These are phyloP conservation scores for Drosophila percnosoma DNA, from an alignment of 2,888 invertebrate genomes.

Conservation along the genomic window DNA sequence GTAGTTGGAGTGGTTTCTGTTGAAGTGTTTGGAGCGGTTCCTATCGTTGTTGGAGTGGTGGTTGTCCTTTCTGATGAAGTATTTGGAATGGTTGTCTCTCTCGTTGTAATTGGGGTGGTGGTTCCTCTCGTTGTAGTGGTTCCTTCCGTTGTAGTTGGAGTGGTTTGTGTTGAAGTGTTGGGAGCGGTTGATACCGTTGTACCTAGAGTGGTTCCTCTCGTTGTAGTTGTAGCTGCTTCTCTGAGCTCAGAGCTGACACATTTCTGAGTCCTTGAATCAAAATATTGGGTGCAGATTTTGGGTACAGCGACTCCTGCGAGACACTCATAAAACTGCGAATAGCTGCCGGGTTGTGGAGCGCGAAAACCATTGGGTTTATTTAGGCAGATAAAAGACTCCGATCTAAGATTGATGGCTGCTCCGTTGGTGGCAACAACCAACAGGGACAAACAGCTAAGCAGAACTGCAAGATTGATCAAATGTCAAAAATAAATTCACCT, in stretches of 20 bases:
- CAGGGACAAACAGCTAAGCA: slow-evolving; percentile 17
- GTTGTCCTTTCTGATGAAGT: too few species aligned
- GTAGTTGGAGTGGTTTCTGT: too few species aligned
- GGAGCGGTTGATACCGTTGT: too few species aligned
- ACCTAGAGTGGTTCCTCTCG: too few species aligned
- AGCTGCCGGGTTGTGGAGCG: slow-evolving; percentile 7
- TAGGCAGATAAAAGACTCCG: background rate
- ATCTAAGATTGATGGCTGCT: slow-evolving; percentile 11
- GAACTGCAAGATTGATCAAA: slow-evolving; percentile 13
- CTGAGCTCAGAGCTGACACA: slow-evolving; percentile 5
- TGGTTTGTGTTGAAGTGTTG: background rate
- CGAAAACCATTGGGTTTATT: slow-evolving; percentile 19
- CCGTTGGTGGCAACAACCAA: slow-evolving; percentile 4
- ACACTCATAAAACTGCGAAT: slow-evolving; percentile 14
- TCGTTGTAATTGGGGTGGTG: background rate
- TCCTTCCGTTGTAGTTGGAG: background rate
- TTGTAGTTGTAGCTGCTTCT: too few species aligned
- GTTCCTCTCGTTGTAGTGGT: background rate
- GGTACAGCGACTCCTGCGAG: slow-evolving; percentile 13
- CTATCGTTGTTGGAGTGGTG: too few species aligned
- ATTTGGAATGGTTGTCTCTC: too few species aligned
- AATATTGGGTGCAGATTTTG: slow-evolving; percentile 8
- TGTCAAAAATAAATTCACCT: background rate
- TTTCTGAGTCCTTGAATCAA: slow-evolving; percentile 4
- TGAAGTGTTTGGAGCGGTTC: too few species aligned